phyloP scores from a whole-genome alignment of 1,140 invertebrate species.

The Oscheius sp. region DNA sequence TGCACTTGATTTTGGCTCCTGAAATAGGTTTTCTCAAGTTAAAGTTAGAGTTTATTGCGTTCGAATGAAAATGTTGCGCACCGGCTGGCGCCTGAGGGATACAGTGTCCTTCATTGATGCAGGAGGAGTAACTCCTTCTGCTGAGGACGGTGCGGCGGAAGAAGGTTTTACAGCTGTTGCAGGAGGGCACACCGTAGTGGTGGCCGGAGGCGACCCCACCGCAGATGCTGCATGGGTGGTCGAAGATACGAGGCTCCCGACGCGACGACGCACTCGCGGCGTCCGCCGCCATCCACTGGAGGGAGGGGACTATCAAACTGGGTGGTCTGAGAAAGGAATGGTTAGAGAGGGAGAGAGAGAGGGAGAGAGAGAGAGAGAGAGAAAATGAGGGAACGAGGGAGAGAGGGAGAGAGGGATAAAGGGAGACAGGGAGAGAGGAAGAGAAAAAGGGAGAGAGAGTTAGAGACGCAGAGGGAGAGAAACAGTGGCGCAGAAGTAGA shows the following conservation, averaged over 20 bases:
- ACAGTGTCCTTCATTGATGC: constrained; percentile 9
- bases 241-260: constrained; percentile 10
- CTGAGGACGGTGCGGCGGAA: constrained; percentile 23
- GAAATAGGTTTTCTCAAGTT: neutral
- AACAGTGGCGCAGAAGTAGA: neutral
- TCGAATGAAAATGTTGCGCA: neutral
- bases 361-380: neutral
- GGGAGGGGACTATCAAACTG: neutral
- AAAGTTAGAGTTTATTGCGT: neutral
- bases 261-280: neutral
- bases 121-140: constrained; percentile 2
- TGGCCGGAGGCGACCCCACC: constrained; percentile 1
- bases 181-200: constrained; percentile 25
- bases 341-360: neutral
- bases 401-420: neutral
- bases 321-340: neutral
- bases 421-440: neutral
- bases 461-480: neutral
- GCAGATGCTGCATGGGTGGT: constrained; percentile 20
- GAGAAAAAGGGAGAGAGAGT: neutral
- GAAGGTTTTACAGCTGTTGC: constrained; percentile 26
- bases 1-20: neutral
- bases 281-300: neutral
- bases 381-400: neutral
- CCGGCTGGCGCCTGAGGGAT: neutral